Evolutionary conservation across 1,140 invertebrate species (phyloP).

Genomic region (Magallana gigas): DNA sequence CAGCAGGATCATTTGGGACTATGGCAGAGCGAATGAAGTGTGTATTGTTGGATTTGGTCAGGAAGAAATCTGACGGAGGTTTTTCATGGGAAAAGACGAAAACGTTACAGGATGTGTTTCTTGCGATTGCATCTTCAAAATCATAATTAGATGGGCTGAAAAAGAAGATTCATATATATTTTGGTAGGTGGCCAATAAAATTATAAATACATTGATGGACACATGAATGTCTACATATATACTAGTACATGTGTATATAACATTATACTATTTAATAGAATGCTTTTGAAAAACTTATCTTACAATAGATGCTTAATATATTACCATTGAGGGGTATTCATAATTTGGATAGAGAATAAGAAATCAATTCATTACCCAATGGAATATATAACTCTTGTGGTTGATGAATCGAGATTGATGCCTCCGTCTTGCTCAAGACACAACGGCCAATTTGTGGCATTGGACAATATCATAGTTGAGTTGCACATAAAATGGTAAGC

Average conservation of each 20-base stretch:
- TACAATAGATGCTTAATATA: no score
- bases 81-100: constrained; percentile 65
- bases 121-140: constrained; percentile 68
- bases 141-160: constrained; percentile 70
- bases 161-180: constrained; percentile 46
- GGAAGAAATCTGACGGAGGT: constrained; percentile 43
- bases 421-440: constrained; percentile 71
- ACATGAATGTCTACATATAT: neutral
- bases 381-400: constrained; percentile 70
- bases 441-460: constrained; percentile 70
- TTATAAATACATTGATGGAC: neutral
- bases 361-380: constrained; percentile 67
- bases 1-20: constrained; percentile 76
- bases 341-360: neutral
- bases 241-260: no score
- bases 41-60: constrained; percentile 61
- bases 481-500: constrained; percentile 76
- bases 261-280: no score
- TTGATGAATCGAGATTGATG: constrained; percentile 67
- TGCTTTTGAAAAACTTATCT: no score
- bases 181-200: neutral
- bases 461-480: constrained; percentile 66
- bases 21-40: constrained; percentile 64
- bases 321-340: no score
- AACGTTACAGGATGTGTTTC: constrained; percentile 68